These are phyloP conservation scores for Euplexia lucipara DNA, from an alignment of 2,888 invertebrate genomes.

Conservation along the genomic window DNA sequence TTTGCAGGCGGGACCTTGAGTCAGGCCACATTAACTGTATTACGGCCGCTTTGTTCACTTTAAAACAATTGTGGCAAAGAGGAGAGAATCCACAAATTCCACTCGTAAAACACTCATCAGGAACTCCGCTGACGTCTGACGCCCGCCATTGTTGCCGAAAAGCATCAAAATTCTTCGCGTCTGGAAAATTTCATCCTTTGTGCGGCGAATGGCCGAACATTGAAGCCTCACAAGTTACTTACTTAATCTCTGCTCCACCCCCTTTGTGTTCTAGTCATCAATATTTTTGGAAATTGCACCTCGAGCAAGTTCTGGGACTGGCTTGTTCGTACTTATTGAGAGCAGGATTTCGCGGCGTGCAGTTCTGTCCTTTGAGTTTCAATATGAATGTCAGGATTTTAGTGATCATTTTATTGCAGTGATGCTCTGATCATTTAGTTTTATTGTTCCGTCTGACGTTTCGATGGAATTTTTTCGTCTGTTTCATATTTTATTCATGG, in stretches of 20 bases:
- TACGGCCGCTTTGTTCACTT: constrained; percentile 70
- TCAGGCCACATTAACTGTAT: constrained; percentile 74
- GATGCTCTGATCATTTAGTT: not conserved
- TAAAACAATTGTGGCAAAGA: constrained; percentile 78
- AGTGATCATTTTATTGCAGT: not conserved
- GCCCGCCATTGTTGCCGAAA: constrained; percentile 76
- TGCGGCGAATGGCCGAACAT: constrained; percentile 75
- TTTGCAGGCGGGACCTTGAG: constrained; percentile 66
- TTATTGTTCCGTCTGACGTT: not conserved
- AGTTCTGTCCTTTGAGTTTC: constrained; percentile 31
- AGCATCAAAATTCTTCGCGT: constrained; percentile 83
- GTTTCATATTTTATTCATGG: not conserved
- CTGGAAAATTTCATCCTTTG: constrained; percentile 84
- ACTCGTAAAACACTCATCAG: constrained; percentile 80
- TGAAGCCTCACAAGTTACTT: constrained; percentile 84
- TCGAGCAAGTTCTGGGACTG: constrained; percentile 68
- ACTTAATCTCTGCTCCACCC: constrained; percentile 82
- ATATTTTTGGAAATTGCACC: constrained; percentile 83
- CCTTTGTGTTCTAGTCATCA: constrained; percentile 83
- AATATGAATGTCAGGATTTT: constrained; percentile 18
- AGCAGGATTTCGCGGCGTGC: constrained; percentile 39
- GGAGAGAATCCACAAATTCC: constrained; percentile 73
- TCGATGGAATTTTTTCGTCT: not conserved
- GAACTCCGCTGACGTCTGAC: constrained; percentile 74
- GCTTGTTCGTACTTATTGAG: constrained; percentile 68